Evolutionary conservation across 2,888 invertebrate genomes (phyloP), one percentile per base, ranked within the genome.

Genomic region (Platypus cylindrus): DNA sequence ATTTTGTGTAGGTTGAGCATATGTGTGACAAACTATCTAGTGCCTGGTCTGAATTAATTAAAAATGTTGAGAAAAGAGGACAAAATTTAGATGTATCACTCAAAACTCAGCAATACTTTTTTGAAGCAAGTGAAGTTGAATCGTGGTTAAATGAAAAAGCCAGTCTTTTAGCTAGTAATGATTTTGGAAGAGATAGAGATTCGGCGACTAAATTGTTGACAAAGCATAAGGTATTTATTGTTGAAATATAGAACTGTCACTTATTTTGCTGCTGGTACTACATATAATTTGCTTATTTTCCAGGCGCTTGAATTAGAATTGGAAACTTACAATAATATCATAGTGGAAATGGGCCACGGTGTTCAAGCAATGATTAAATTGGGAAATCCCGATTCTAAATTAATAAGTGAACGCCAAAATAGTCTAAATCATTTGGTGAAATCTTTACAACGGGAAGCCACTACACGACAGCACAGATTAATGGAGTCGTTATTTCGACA

Each of bases 181-280:
- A 91, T 57, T 82, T 80, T 43, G 91, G 91, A n/a, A 67, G 81
- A 30, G 91, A 94, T 60, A 70, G 90, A 20, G 89, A 89, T 52
- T 75, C 87, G 1, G 90, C 91, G 12, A 87, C 91, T 23, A 93
- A 91, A 62, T 68, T 95, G 26, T 67, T 97, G 12, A 91, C 94
- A 1, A 87, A 90, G 56, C 94, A 97, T 58, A 95, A 95, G 73
- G 84, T 82, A 54, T 44, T 39, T 36, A 15, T 20, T 20, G 20
- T 20, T 20, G 8, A 20, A 20, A 20, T 20, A 8, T 20, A 7
- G 5, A 12, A 14, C 9, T 17, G 16, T 11, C 11, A 17, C 17
- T 30, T 30, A 26, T 27, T n/a, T 4, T 17, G 31, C 16, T 14
- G 13, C 24, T 13, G 8, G 30, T 32, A 12, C 27, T n/a, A n/a